Base-by-base conservation (phyloP, 2,888 invertebrate genomes). In the Timema cristinae region DNA sequence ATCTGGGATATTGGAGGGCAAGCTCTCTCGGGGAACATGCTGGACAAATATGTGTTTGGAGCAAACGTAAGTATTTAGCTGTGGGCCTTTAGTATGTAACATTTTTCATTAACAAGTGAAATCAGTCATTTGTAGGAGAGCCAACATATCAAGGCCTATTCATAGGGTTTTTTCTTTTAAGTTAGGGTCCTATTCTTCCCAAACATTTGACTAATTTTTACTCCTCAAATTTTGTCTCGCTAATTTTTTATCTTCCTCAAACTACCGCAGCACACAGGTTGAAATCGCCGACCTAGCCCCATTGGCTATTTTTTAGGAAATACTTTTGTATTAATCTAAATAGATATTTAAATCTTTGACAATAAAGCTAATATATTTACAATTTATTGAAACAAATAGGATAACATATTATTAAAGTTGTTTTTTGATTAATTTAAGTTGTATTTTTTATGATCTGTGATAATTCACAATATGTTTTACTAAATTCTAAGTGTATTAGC, bases 1-100 rank as follows among this genome's bases (percentile, higher is more conserved):
- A 86, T 96, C 50, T 94, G 94, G 85, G 95, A 96, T 81, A 88
- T 95, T 71, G 92, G 93, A 66, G 95, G 95, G 32, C 88, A 89
- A 75, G 89, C 93, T 54, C 83, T 93, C 11, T 86, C 86, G 67
- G 91, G 93, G 9, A 84, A 86, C 73, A 94, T 95, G 94, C 84
- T 95, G 63, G 89, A 88, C 76, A 90, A 90, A 81, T 91, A 91
- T 78, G 81, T 91, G 67, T 90, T 87, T 78, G 88, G 86, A 67
- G 87, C 90, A 68, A 87, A 93, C 82, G 91, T 91, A 83, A 85
- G 74, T 75, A 13, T 32, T 32, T 32, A 32, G 32, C 32, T 2
- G 32, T 32, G 32, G 32, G 32, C 32, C 11, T 63, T 16, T 6
- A 48, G 9, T 7, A 15, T 13, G 16, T 13, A 32, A n/a, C n/a